These are phyloP conservation scores for Otolemur garnettii DNA, from an alignment of 2,113 vertebrate species.

Conservation along the genomic window DNA sequence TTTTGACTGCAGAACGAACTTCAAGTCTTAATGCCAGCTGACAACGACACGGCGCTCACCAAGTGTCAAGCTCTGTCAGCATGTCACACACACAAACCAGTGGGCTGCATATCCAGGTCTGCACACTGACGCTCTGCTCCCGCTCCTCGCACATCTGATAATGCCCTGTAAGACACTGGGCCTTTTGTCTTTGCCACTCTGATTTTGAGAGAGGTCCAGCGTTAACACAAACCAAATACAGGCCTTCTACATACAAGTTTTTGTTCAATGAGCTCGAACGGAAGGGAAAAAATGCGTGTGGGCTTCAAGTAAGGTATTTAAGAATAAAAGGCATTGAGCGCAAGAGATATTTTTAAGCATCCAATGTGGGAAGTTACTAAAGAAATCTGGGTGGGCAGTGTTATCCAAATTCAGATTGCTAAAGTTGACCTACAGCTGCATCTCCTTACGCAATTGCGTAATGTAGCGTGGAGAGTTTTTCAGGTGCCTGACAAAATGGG, in stretches of 20 bases:
- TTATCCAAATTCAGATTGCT: not conserved
- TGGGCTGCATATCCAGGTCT: slow-evolving; percentile 38
- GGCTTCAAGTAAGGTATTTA: not conserved
- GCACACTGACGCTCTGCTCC: not conserved
- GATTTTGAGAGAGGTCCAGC: slow-evolving; percentile 11
- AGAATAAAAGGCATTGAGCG: slow-evolving; percentile 20
- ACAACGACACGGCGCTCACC: slow-evolving; percentile 57
- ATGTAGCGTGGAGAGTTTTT: not conserved
- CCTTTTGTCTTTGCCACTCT: not conserved
- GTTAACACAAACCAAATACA: slow-evolving; percentile 14
- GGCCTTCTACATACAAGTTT: not conserved
- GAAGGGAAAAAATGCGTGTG: not conserved
- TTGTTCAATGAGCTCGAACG: not conserved
- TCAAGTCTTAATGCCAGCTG: slow-evolving; percentile 66
- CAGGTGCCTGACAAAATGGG: not conserved
- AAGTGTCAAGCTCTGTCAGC: slow-evolving; percentile 73
- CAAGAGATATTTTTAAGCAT: not conserved
- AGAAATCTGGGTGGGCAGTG: not conserved
- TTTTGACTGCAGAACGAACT: slow-evolving; percentile 59
- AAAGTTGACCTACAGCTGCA: not conserved
- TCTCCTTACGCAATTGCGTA: not conserved
- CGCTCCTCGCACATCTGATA: slow-evolving; percentile 59
- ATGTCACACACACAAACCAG: slow-evolving; percentile 52
- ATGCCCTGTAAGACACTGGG: not conserved
- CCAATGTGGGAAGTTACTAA: not conserved